These are phyloP conservation scores for Eciton burchellii DNA, from an alignment of 1,140 invertebrate species.

Conservation along the genomic window DNA sequence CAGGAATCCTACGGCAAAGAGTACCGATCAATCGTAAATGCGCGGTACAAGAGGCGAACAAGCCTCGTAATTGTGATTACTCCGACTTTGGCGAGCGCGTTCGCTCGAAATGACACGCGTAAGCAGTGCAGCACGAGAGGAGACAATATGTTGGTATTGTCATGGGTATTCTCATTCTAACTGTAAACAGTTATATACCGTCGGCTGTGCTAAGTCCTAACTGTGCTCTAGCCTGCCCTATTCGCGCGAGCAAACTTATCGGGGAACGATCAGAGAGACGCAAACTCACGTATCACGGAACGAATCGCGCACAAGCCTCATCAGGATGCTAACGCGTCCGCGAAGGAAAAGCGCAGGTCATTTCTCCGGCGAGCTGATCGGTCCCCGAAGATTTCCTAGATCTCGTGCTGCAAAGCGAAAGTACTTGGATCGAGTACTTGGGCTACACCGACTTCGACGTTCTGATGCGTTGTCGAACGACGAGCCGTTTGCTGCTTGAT, in stretches of 20 bases:
- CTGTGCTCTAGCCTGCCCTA: slow-evolving; percentile 58
- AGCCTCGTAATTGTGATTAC: slow-evolving; percentile 52
- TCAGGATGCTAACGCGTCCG: slow-evolving; percentile 2
- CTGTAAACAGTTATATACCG: slow-evolving; percentile 35
- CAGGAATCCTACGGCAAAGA: not conserved
- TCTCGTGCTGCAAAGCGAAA: slow-evolving; percentile 68
- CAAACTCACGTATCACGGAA: not conserved
- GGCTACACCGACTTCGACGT: slow-evolving; percentile 55
- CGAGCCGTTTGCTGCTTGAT: slow-evolving; percentile 34
- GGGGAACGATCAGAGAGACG: slow-evolving; percentile 44
- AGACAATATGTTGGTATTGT: slow-evolving; percentile 27
- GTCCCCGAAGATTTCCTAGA: slow-evolving; percentile 25
- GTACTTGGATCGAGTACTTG: slow-evolving; percentile 18
- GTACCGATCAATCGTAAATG: not conserved
- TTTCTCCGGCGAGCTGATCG: slow-evolving; percentile 17
- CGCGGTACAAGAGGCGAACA: not conserved
- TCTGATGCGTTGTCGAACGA: slow-evolving; percentile 73
- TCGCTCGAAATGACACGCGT: slow-evolving; percentile 22
- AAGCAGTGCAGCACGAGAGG: slow-evolving; percentile 77
- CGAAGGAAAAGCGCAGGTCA: not conserved
- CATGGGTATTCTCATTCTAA: slow-evolving; percentile 19
- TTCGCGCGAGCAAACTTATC: slow-evolving; percentile 39
- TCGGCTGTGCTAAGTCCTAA: slow-evolving; percentile 55
- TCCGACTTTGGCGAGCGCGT: slow-evolving; percentile 73
- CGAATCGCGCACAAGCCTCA: not conserved